phyloP scores from a whole-genome alignment of 2,113 vertebrate species.

The Pachypanchax playfairii region DNA sequence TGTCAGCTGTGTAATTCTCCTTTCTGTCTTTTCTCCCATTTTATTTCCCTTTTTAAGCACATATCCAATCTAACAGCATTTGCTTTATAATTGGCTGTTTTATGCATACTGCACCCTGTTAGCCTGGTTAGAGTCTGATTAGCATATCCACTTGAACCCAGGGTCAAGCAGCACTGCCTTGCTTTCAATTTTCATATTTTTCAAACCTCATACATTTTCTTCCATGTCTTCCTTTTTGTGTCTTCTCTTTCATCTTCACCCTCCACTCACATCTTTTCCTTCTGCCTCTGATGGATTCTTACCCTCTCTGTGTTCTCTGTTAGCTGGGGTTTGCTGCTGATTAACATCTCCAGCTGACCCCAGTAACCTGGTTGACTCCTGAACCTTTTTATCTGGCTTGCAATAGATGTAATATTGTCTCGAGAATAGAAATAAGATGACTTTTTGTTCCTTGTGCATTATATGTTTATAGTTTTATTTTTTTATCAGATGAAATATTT shows the following conservation, averaged over 20 bases:
- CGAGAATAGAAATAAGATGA: slow-evolving; percentile 6
- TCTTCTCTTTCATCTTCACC: background rate
- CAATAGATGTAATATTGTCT: slow-evolving; percentile 16
- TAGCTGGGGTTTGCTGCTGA: slow-evolving; percentile 37
- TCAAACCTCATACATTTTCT: background rate
- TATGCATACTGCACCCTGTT: slow-evolving; percentile 36
- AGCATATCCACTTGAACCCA: slow-evolving; percentile 55
- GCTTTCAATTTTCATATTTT: slow-evolving; percentile 21
- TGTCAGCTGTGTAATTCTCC: background rate
- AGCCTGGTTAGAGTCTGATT: slow-evolving; percentile 55
- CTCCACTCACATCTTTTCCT: background rate
- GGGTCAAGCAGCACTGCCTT: slow-evolving; percentile 40
- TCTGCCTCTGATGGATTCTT: background rate
- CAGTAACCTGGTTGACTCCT: slow-evolving; percentile 10
- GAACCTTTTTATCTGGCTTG: background rate
- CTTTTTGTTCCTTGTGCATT: background rate
- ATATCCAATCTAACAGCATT: background rate
- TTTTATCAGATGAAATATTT: background rate
- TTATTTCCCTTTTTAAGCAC: background rate
- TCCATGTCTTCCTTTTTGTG: background rate
- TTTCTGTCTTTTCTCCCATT: background rate
- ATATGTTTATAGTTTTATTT: background rate
- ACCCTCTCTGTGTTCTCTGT: slow-evolving; percentile 18
- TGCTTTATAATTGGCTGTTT: slow-evolving; percentile 37
- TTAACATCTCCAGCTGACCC: slow-evolving; percentile 33